These are phyloP conservation scores for Prionace glauca DNA, from an alignment of 2,797 vertebrate species.

Conservation along the genomic window DNA sequence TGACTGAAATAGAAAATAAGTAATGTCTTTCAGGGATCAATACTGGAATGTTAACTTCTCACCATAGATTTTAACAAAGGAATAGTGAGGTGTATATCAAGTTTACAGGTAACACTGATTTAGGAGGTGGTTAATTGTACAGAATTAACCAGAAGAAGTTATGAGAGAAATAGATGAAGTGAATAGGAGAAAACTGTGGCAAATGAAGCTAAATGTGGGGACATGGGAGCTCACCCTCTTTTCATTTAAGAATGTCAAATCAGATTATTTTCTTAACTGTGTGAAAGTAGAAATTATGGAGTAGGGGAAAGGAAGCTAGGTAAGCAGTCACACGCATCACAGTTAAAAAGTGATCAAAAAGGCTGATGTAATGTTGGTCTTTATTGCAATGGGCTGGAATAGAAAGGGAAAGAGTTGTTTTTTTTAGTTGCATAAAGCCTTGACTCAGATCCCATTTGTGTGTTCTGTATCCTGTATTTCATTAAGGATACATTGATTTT, in stretches of 20 bases:
- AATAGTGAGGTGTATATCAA: neutral
- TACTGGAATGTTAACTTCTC: neutral
- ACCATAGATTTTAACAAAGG: neutral
- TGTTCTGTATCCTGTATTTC: neutral
- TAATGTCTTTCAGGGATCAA: neutral
- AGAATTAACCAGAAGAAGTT: neutral
- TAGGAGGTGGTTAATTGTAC: neutral
- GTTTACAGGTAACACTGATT: neutral
- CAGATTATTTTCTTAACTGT: too few species aligned
- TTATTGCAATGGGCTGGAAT: neutral
- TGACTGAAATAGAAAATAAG: conserved; percentile 9
- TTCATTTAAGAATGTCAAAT: neutral
- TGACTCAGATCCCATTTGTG: neutral
- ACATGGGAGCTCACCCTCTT: neutral
- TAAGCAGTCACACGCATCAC: neutral
- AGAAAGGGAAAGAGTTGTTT: neutral
- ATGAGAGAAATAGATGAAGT: neutral
- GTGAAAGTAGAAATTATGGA: neutral
- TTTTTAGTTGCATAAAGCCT: neutral
- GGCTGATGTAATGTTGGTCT: neutral
- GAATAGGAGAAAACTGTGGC: neutral
- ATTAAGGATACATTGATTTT: neutral
- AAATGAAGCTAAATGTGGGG: neutral
- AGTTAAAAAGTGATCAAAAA: neutral
- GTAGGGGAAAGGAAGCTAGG: neutral